phyloP scores from a whole-genome alignment of 2,113 vertebrate species.

The Climacteris rufus region DNA sequence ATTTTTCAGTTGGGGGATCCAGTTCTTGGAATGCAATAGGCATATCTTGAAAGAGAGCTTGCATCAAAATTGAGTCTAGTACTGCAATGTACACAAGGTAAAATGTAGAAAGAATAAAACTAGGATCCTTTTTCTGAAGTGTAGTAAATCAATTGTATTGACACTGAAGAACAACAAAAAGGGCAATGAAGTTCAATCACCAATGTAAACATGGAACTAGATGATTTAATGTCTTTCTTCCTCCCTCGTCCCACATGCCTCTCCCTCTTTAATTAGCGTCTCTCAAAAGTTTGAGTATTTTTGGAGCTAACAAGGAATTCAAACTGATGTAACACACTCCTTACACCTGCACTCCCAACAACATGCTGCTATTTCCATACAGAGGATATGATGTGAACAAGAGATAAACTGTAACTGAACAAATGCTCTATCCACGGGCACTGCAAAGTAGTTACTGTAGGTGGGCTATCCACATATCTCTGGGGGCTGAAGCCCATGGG shows the following conservation, averaged over 20 bases:
- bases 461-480: background rate
- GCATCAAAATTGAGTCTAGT: background rate
- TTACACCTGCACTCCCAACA: background rate
- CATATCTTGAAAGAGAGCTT: background rate
- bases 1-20: background rate
- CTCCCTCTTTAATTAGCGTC: background rate
- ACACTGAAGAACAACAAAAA: background rate
- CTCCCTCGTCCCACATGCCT: background rate
- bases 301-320: background rate
- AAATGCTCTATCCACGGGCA: background rate
- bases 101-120: background rate
- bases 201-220: background rate
- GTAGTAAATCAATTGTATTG: background rate
- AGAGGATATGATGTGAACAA: background rate
- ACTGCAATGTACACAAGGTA: background rate
- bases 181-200: background rate
- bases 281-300: background rate
- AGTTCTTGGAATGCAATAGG: background rate
- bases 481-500: background rate
- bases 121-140: background rate
- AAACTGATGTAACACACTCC: background rate
- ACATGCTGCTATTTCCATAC: background rate
- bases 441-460: background rate
- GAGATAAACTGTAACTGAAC: background rate
- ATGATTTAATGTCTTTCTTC: background rate